Conservation (phyloP, 2,113 vertebrate species). For the Clinocottus analis region DNA sequence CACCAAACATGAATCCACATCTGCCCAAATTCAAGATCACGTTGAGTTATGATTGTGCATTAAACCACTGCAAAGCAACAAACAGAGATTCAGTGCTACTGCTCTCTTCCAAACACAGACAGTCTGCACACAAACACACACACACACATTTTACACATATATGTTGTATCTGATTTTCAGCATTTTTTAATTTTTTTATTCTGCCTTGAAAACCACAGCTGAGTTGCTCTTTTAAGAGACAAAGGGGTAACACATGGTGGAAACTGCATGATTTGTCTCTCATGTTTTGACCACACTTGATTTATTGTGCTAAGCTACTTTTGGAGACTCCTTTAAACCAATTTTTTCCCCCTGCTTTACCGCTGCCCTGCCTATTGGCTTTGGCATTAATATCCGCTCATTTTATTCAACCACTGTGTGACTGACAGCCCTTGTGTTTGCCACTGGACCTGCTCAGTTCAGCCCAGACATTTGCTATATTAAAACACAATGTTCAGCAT, state of each 20-base stretch:
- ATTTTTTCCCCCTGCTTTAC: slow-evolving; percentile 1
- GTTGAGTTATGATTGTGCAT: slow-evolving; percentile 20
- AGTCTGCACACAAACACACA: not conserved
- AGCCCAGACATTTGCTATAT: slow-evolving; percentile 43
- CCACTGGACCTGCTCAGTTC: slow-evolving; percentile 39
- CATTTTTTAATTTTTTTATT: slow-evolving; percentile 55
- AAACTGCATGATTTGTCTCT: slow-evolving; percentile 47
- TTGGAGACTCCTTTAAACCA: slow-evolving; percentile 47
- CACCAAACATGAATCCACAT: slow-evolving; percentile 41
- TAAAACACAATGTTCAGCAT: slow-evolving; percentile 43
- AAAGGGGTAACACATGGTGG: slow-evolving; percentile 23
- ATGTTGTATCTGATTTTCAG: slow-evolving; percentile 37
- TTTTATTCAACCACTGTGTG: slow-evolving; percentile 65
- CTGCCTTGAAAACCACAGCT: slow-evolving; percentile 5
- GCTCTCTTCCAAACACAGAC: slow-evolving; percentile 23
- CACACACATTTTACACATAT: slow-evolving; percentile 2
- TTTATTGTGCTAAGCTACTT: slow-evolving; percentile 52
- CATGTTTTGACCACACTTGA: slow-evolving; percentile 42
- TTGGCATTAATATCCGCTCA: slow-evolving; percentile 59
- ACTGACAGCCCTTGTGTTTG: slow-evolving; percentile 71
- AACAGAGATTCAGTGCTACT: not conserved
- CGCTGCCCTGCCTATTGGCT: slow-evolving; percentile 62
- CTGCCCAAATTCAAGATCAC: slow-evolving; percentile 29
- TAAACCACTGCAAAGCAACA: slow-evolving; percentile 25
- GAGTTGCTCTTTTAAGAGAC: slow-evolving; percentile 16